A percentile compares a stretch with the other conserved stretches of the same genome.
phyloP scores from a whole-genome alignment of 2,113 vertebrate species.

The Halcyon malimbica region DNA sequence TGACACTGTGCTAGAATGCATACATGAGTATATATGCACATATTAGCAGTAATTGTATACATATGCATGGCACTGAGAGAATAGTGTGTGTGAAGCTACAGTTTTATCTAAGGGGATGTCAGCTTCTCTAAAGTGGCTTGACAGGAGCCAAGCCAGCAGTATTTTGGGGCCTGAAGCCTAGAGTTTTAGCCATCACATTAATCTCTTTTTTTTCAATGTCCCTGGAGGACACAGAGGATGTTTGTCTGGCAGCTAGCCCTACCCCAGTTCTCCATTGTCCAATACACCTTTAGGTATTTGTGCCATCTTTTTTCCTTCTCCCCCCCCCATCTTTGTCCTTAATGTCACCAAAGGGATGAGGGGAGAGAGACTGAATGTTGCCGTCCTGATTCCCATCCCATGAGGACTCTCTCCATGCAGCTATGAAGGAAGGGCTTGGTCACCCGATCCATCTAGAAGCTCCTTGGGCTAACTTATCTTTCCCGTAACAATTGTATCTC shows the following conservation, averaged over 20 bases:
- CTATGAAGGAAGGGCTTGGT: neutral
- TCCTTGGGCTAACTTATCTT: neutral
- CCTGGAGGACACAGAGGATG: neutral
- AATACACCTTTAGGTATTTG: neutral
- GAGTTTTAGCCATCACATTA: neutral
- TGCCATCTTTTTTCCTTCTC: neutral
- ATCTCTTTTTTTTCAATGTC: neutral
- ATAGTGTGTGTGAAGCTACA: neutral
- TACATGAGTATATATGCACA: fast-evolving
- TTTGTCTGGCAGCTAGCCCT: neutral
- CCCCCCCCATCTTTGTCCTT: neutral
- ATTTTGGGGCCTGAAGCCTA: neutral
- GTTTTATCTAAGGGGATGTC: neutral
- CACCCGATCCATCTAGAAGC: neutral
- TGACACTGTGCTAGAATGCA: neutral
- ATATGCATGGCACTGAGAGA: neutral
- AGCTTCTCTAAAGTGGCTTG: neutral
- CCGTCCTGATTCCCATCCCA: neutral
- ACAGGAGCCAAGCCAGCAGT: neutral
- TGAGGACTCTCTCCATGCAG: fast-evolving
- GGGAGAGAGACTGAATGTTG: neutral
- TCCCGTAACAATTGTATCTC: neutral
- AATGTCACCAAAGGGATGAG: neutral
- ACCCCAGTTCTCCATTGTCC: neutral
- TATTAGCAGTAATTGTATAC: neutral